Evolutionary conservation across 1,140 invertebrate species (phyloP), one percentile per base, ranked within the genome.

Genomic region (Pectinophora gossypiella): DNA sequence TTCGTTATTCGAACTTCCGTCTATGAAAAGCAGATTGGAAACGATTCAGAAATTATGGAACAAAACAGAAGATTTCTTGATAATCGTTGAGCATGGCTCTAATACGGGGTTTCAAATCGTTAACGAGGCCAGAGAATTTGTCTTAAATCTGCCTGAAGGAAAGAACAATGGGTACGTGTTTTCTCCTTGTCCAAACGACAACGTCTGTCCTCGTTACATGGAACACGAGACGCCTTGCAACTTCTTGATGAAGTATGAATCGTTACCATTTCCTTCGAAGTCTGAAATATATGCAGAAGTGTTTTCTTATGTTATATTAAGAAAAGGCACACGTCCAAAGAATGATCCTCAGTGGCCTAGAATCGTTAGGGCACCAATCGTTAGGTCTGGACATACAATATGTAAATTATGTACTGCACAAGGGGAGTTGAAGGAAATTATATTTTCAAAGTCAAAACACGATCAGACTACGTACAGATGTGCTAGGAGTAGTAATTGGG

Each of bases 161-260:
- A 49, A 80, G 4, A 69, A 73, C 19, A 78, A 72, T 54, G 89
- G 89, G 5, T 91, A 95, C 66, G 90, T 95, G 27, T 92, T 95
- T 77, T 91, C 94, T 42, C 96, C 96, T 90, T 98, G 96, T 85
- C 93, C 96, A 0, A 95, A 97, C 74, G 93, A 97, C 56, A 71
- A 82, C 9, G 51, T 74, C 0, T 98, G 96, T 84, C 96, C 96
- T 0, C 87, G 91, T 54, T 91, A 90, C 50, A 36, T 82, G 36
- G 84, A 91, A 57, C 84, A 92, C 40, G 89, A 90, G 5, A 93
- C 89, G 9, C 93, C 94, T 0, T 98, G 96, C 76, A 96, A 94
- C 78, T 97, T 96, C 80, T 64, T 90, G 56, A 89, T 92, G 18
- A 64, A 85, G 9, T 96, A 93, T 79, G 74, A 87, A 35, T 85